Conservation (phyloP, 35 echinoderm and acorn worm species). For the Heliocidaris tuberculata region DNA sequence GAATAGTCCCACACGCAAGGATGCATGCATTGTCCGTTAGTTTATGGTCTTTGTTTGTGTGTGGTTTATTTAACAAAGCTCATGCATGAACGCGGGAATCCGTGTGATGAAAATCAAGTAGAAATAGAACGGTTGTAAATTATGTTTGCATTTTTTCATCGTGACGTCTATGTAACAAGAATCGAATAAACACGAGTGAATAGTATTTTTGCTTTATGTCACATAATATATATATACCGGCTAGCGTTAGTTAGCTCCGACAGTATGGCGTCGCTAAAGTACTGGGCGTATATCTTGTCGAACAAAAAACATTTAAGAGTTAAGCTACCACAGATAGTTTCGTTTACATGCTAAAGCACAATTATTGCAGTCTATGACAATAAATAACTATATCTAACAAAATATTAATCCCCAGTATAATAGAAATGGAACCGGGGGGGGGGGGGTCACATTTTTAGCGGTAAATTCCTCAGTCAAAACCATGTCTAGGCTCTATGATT, state of each 20-base stretch:
- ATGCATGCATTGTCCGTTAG: conserved; percentile 19
- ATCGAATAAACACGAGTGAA: background rate
- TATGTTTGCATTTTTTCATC: background rate
- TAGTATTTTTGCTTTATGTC: background rate
- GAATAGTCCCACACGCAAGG: conserved; percentile 30
- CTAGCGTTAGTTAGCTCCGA: background rate
- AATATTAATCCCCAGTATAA: background rate
- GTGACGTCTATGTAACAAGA: background rate
- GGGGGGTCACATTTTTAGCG: background rate
- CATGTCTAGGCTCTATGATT: background rate
- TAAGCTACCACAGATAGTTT: background rate
- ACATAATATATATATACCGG: background rate
- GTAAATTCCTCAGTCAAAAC: background rate
- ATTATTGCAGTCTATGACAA: background rate
- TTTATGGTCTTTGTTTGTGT: background rate
- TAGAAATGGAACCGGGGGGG: background rate
- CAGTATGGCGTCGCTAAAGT: background rate
- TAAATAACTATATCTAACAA: background rate
- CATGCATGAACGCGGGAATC: background rate
- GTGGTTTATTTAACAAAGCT: background rate
- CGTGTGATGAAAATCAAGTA: background rate
- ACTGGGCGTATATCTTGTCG: background rate
- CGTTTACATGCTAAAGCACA: background rate
- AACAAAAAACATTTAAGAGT: background rate
- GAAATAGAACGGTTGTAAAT: background rate